phyloP scores from a whole-genome alignment of 2,888 invertebrate genomes.

The Hypercompe scribonia region DNA sequence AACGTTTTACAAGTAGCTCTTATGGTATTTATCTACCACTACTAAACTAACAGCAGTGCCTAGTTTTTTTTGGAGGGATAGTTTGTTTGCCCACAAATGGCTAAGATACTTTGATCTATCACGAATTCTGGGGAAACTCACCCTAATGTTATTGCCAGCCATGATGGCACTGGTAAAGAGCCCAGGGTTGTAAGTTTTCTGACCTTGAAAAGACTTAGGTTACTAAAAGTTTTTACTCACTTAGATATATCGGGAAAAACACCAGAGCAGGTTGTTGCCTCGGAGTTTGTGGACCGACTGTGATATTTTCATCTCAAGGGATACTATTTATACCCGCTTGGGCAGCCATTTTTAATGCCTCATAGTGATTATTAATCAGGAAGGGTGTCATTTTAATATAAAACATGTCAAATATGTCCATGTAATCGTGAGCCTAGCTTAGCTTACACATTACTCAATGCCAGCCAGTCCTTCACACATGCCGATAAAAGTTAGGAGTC shows the following conservation, averaged over 20 bases:
- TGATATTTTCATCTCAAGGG: not conserved
- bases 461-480: not conserved
- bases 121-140: not conserved
- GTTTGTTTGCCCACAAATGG: not conserved
- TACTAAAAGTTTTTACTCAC: constrained; percentile 1
- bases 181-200: not conserved
- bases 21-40: too few species aligned
- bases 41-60: too few species aligned
- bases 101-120: not conserved
- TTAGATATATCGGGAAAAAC: not conserved
- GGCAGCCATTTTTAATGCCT: not conserved
- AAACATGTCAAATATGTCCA: constrained; percentile 8
- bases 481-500: constrained; percentile 4
- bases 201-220: not conserved
- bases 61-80: too few species aligned
- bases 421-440: constrained; percentile 3
- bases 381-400: constrained; percentile 4
- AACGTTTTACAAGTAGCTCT: too few species aligned
- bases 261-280: not conserved
- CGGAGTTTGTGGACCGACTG: constrained; percentile 5
- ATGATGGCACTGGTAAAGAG: not conserved
- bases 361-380: not conserved
- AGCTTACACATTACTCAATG: not conserved
- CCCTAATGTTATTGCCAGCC: not conserved
- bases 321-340: not conserved